A percentile compares a stretch with the other conserved stretches of the same genome.
Evolutionary conservation across 2,113 vertebrate genomes (phyloP).

Genomic region (Lepisosteus oculatus): DNA sequence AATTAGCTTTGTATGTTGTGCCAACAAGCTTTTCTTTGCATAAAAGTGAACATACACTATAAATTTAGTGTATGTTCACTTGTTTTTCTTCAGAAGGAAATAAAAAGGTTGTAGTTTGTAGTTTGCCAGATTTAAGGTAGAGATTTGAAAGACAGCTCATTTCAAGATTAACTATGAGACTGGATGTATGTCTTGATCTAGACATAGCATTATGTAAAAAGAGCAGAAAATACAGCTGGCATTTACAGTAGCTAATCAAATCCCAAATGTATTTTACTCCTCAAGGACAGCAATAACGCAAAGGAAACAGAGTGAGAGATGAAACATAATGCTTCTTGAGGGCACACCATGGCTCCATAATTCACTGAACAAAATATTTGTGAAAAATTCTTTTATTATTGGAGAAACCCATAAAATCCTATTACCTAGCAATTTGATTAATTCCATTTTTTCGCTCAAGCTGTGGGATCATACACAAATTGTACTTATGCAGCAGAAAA

Average conservation of each 20-base stretch:
- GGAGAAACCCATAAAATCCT: too few species aligned
- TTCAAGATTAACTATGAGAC: slow-evolving; percentile 42
- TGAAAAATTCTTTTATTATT: too few species aligned
- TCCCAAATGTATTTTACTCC: slow-evolving; percentile 41
- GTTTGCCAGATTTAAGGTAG: slow-evolving; percentile 21
- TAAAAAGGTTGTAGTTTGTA: background rate
- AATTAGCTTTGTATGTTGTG: background rate
- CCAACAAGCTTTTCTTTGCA: background rate
- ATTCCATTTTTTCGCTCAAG: too few species aligned
- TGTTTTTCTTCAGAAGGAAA: background rate
- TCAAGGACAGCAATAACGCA: slow-evolving; percentile 49
- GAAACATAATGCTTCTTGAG: too few species aligned
- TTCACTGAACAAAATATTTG: too few species aligned
- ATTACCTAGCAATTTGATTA: too few species aligned
- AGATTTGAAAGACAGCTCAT: slow-evolving; percentile 18
- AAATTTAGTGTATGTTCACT: background rate
- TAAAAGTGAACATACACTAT: too few species aligned
- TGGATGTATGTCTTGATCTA: background rate
- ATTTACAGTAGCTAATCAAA: slow-evolving; percentile 32
- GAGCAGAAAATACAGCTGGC: background rate
- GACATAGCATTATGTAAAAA: slow-evolving; percentile 1
- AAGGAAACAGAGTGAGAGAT: slow-evolving; percentile 10
- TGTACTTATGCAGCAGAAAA: too few species aligned
- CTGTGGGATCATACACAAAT: too few species aligned
- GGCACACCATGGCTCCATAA: too few species aligned